Conservation (phyloP, 2,888 invertebrate genomes). For the Rhagonycha lutea region DNA sequence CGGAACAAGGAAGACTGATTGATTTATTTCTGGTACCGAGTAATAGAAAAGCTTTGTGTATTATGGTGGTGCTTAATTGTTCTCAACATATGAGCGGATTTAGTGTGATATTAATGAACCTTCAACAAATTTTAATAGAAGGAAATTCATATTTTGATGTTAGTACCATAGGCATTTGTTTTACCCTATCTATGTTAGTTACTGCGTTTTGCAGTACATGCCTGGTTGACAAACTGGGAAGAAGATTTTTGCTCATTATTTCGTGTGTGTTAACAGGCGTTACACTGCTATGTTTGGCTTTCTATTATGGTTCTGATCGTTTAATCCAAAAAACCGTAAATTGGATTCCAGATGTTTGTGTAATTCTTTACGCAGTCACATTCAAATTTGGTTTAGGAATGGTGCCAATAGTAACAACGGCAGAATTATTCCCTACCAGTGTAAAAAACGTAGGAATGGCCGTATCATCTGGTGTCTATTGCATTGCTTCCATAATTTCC, state of each 20-base stretch:
- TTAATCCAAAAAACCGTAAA: background rate
- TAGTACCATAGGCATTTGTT: constrained; percentile 9
- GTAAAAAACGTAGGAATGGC: background rate
- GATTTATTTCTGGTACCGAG: constrained; percentile 45
- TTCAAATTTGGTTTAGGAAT: background rate
- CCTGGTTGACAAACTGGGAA: background rate
- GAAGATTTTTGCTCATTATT: background rate
- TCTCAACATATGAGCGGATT: constrained; percentile 45
- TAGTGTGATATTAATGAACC: constrained; percentile 47
- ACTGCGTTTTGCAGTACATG: background rate
- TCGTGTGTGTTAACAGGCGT: background rate
- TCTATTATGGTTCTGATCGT: background rate
- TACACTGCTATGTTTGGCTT: background rate
- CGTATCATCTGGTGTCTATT: background rate
- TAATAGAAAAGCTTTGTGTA: constrained; percentile 43
- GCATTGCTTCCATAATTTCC: background rate
- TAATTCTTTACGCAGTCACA: background rate
- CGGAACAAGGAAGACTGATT: constrained; percentile 41
- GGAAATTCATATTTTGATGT: constrained; percentile 43
- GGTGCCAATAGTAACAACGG: background rate
- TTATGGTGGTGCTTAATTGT: constrained; percentile 44
- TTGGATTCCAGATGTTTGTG: background rate
- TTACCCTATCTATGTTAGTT: background rate
- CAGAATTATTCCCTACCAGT: background rate
- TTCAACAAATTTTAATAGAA: constrained; percentile 42